Base-by-base conservation (phyloP, 1,140 invertebrate genomes). In the Drosophila nikananu region DNA sequence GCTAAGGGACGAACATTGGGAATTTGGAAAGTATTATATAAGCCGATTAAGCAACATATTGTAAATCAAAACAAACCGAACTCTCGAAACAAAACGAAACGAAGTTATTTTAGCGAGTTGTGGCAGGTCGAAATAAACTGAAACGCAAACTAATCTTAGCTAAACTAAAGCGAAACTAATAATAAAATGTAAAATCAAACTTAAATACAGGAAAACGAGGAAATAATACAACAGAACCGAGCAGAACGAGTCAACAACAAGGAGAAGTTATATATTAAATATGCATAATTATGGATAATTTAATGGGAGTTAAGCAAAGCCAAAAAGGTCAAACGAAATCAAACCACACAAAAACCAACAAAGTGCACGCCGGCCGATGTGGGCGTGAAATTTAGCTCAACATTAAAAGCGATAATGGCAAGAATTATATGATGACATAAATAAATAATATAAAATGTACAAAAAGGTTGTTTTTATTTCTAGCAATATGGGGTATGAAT, bases 361-460 rank as follows among this genome's bases (percentile, higher is more conserved):
- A 71, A 84, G 67, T 19, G 65, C 74, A 81, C 79, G 81, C 71
- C 74, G 15, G 81, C 67, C 74, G 9, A 73, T 72, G 68, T 55
- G 66, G 66, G 84, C 82, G 80, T 75, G 55, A 60, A 83, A 89
- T 80, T 87, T 89, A 87, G 84, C 84, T 87, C 84, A 91, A 81
- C 87, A 80, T 84, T 80, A 82, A 79, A 80, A 62, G 80, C 52
- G 73, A 87, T 78, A 83, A 83, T 54, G 86, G 73, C 84, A 89
- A 84, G 80, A 79, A 89, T 89, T 87, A 87, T 89, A 90, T 89
- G 78, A 87, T 37, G 77, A 87, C 84, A 81, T 89, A 87, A 87
- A 89, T 68, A 89, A 81, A 81, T 84, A 73, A 73, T 73, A 73
- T 21, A 72, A 77, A 79, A 42, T 68, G 67, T 71, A 71, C 15